Percentiles rank a stretch among this genome's conserved stretches.
These are phyloP conservation scores for Hyperoplus immaculatus DNA, from an alignment of 2,797 vertebrate species.

Conservation along the genomic window DNA sequence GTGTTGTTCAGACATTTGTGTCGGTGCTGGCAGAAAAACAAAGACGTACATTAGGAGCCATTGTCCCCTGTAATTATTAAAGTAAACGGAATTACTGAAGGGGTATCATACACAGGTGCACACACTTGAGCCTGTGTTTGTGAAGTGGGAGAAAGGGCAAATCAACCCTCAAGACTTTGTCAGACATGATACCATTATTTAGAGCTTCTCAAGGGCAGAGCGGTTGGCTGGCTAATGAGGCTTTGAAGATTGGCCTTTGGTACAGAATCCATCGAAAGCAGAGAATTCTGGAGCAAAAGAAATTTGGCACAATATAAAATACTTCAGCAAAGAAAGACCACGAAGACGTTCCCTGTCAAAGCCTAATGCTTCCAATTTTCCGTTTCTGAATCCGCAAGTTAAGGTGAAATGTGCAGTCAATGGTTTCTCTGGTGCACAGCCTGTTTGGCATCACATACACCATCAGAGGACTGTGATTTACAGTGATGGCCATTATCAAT, in stretches of 20 bases:
- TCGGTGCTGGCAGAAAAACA: conserved; percentile 86
- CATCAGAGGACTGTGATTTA: neutral
- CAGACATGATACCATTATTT: conserved; percentile 77
- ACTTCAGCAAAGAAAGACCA: conserved; percentile 34
- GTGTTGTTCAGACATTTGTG: conserved; percentile 83
- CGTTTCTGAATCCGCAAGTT: neutral
- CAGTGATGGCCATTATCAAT: neutral
- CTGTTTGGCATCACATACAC: neutral
- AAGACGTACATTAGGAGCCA: conserved; percentile 82
- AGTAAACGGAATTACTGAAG: conserved; percentile 84
- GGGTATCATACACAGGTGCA: conserved; percentile 81
- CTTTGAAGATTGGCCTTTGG: conserved; percentile 78
- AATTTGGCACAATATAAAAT: conserved; percentile 73
- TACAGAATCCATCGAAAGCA: conserved; percentile 42
- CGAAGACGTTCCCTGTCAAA: conserved; percentile 12
- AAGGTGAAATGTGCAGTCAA: neutral
- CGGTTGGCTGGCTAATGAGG: conserved; percentile 54
- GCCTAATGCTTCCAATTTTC: conserved; percentile 25
- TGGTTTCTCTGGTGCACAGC: conserved; percentile 1
- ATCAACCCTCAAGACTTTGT: conserved; percentile 83
- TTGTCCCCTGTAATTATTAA: conserved; percentile 82
- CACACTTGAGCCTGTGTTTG: conserved; percentile 77
- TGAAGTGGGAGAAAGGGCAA: conserved; percentile 75
- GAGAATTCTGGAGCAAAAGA: conserved; percentile 38
- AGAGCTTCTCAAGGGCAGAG: conserved; percentile 69